A percentile compares a stretch with the other conserved stretches of the same genome.
Conservation (phyloP, 2,888 invertebrate genomes). For the Acrobasis suavella region DNA sequence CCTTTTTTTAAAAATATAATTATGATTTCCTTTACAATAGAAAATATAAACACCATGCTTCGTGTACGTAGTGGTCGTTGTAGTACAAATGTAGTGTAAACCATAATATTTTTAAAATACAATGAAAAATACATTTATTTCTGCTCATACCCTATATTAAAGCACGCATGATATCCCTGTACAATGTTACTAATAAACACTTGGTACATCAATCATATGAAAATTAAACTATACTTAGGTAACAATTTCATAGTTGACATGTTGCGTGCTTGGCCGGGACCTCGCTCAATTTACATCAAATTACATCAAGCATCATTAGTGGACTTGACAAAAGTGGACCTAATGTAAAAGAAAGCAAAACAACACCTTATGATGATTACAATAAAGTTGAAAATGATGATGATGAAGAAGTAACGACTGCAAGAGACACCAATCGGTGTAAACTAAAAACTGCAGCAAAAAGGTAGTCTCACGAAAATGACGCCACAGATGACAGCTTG, state of each 20-base stretch:
- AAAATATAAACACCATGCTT: no score
- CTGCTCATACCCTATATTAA: background rate
- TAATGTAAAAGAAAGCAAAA: slow-evolving; percentile 33
- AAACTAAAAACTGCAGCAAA: slow-evolving; percentile 78
- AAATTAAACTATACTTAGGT: slow-evolving; percentile 66
- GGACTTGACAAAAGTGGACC: slow-evolving; percentile 51
- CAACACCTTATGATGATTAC: slow-evolving; percentile 24
- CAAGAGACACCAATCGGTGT: slow-evolving; percentile 45
- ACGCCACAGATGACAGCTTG: slow-evolving; percentile 75
- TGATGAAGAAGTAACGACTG: slow-evolving; percentile 31
- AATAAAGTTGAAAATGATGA: slow-evolving; percentile 50
- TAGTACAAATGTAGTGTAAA: no score
- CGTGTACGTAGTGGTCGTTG: no score
- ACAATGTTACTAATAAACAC: slow-evolving; percentile 35
- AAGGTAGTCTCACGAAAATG: slow-evolving; percentile 71
- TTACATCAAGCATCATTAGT: slow-evolving; percentile 77
- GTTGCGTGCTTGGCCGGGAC: slow-evolving; percentile 70
- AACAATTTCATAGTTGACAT: slow-evolving; percentile 79
- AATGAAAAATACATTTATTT: background rate
- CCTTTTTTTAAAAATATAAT: no score
- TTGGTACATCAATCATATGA: slow-evolving; percentile 64
- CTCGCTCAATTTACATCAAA: slow-evolving; percentile 77
- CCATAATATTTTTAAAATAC: no score
- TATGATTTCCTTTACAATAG: no score
- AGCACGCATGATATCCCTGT: slow-evolving; percentile 1